phyloP scores from a whole-genome alignment of 2,797 vertebrate species.

The Macroramphosus scolopax region DNA sequence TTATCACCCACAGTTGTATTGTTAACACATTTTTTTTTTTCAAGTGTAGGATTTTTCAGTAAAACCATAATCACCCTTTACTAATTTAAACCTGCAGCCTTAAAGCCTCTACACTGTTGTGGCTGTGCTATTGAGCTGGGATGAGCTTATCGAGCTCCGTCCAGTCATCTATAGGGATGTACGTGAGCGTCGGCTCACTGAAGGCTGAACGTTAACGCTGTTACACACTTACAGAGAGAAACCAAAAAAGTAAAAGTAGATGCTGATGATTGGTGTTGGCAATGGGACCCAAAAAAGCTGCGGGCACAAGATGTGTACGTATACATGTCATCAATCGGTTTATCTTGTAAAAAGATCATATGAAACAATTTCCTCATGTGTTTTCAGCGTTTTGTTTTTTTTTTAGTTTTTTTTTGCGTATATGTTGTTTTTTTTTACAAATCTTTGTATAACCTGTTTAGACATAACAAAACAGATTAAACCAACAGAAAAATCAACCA shows the following conservation, averaged over 20 bases:
- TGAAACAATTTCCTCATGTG: constrained; percentile 66
- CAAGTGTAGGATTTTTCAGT: constrained; percentile 65
- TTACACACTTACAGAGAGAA: constrained; percentile 51
- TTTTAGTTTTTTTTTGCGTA: constrained; percentile 20
- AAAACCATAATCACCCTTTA: constrained; percentile 61
- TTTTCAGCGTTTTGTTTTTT: neutral
- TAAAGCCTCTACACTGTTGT: constrained; percentile 53
- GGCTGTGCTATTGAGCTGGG: constrained; percentile 48
- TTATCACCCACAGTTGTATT: constrained; percentile 53
- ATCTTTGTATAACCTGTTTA: constrained; percentile 70
- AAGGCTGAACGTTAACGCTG: constrained; percentile 51
- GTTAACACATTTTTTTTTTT: constrained; percentile 52
- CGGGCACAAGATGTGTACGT: constrained; percentile 58
- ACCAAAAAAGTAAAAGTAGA: constrained; percentile 56
- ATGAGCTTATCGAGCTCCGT: constrained; percentile 17
- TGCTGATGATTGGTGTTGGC: constrained; percentile 81
- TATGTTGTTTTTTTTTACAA: constrained; percentile 69
- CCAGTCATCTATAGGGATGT: constrained; percentile 45
- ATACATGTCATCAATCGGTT: constrained; percentile 63
- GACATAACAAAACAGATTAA: constrained; percentile 71
- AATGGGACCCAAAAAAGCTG: constrained; percentile 68
- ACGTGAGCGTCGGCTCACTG: constrained; percentile 37
- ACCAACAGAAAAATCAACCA: constrained; percentile 65
- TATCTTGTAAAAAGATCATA: constrained; percentile 77
- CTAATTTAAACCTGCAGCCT: constrained; percentile 48